Conservation (phyloP, 2,888 invertebrate species). For the Strigamia crassipes region DNA sequence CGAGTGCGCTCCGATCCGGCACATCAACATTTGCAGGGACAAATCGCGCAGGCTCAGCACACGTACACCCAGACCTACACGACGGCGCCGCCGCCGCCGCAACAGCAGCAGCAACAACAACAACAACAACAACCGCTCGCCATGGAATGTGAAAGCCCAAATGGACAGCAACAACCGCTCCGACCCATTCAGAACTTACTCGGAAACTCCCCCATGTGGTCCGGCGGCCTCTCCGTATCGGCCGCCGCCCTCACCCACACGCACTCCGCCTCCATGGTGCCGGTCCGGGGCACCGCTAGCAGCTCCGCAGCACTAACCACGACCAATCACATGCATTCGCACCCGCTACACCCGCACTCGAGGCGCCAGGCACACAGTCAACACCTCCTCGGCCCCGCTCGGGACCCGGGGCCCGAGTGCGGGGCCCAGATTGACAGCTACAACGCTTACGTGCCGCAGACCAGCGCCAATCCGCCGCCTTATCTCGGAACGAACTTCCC, state of each 20-base stretch:
- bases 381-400: constrained; percentile 52
- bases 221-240: constrained; percentile 49
- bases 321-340: constrained; percentile 53
- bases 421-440: constrained; percentile 59
- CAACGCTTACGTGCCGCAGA: constrained; percentile 46
- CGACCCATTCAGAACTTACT: constrained; percentile 46
- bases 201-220: constrained; percentile 46
- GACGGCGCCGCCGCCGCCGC: constrained; percentile 45
- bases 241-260: constrained; percentile 52
- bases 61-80: constrained; percentile 53
- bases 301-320: constrained; percentile 57
- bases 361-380: constrained; percentile 55
- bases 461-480: constrained; percentile 43
- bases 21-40: constrained; percentile 57
- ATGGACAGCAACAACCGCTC: constrained; percentile 47
- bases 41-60: constrained; percentile 51
- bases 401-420: constrained; percentile 54
- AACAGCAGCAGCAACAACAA: too few species aligned
- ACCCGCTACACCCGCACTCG: constrained; percentile 59
- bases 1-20: constrained; percentile 57
- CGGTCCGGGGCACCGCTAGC: constrained; percentile 55
- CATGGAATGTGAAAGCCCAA: constrained; percentile 79
- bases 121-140: constrained; percentile 57
- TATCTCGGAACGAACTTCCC: constrained; percentile 54
- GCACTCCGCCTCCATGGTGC: constrained; percentile 44